A percentile compares a stretch with the other conserved stretches of the same genome.
Conservation (phyloP, 92 coral and sea anemone species). For the Pocillopora grandis region DNA sequence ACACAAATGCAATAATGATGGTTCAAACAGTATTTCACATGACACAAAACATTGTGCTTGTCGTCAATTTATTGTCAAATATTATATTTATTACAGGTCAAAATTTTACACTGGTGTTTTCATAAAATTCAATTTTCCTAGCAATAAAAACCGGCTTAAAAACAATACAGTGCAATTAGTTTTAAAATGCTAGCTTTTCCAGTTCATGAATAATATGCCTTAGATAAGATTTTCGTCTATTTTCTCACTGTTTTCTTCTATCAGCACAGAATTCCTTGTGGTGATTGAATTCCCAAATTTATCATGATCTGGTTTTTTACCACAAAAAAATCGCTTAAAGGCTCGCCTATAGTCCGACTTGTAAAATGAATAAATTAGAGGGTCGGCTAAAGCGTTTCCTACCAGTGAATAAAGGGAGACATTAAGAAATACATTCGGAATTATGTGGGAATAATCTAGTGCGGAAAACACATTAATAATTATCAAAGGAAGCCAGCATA, state of each 20-base stretch:
- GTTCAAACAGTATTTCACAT: not conserved
- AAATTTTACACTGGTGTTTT: not conserved
- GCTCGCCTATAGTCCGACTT: conserved; percentile 85
- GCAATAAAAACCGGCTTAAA: not conserved
- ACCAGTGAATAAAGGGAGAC: conserved; percentile 86
- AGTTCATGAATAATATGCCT: not conserved
- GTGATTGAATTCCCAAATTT: not conserved
- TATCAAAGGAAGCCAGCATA: conserved; percentile 90
- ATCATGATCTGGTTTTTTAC: not conserved
- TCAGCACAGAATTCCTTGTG: not conserved
- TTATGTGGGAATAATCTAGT: conserved; percentile 48
- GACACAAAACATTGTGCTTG: not conserved
- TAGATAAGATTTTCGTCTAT: conserved; percentile 5
- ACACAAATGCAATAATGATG: no score
- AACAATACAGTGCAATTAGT: not conserved
- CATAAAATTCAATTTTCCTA: not conserved
- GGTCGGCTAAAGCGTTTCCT: conserved; percentile 84
- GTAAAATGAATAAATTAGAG: conserved; percentile 83
- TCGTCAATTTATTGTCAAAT: not conserved
- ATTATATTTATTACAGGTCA: not conserved
- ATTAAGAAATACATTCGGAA: conserved; percentile 61
- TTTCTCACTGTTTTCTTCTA: conserved; percentile 13
- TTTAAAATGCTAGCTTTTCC: not conserved
- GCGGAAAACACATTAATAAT: conserved; percentile 76
- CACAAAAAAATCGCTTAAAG: conserved; percentile 48